A percentile compares a stretch with the other conserved stretches of the same genome.
phyloP scores from a whole-genome alignment of 2,113 vertebrate genomes.

The Crotalus helleri region DNA sequence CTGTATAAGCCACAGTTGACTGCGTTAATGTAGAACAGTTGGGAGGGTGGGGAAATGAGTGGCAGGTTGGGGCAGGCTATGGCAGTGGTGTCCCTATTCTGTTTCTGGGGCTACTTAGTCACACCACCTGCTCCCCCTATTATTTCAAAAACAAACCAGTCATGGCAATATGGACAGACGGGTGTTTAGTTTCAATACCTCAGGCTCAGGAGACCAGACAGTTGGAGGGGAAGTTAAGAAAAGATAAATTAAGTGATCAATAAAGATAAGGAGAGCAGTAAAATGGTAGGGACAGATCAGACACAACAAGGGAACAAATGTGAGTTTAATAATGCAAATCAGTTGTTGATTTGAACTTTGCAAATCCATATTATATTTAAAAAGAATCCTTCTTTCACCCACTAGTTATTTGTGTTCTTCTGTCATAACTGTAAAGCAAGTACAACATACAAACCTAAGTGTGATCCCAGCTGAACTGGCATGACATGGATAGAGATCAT shows the following conservation, averaged over 20 bases:
- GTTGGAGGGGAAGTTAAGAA: constrained; percentile 76
- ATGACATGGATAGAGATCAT: background rate
- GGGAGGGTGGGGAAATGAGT: constrained; percentile 88
- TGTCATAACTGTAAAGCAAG: constrained; percentile 20
- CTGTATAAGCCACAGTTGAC: constrained; percentile 84
- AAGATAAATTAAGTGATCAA: constrained; percentile 90
- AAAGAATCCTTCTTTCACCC: constrained; percentile 39
- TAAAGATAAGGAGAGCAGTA: constrained; percentile 79
- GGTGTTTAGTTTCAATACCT: constrained; percentile 72
- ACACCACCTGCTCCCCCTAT: constrained; percentile 98
- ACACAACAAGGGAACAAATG: constrained; percentile 61
- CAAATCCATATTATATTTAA: constrained; percentile 40
- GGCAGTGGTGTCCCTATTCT: constrained; percentile 83
- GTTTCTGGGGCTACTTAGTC: constrained; percentile 87
- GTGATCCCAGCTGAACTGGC: background rate
- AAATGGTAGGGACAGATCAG: constrained; percentile 71
- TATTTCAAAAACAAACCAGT: constrained; percentile 82
- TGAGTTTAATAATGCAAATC: constrained; percentile 67
- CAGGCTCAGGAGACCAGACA: constrained; percentile 81
- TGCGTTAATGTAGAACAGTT: constrained; percentile 96
- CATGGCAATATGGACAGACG: constrained; percentile 87
- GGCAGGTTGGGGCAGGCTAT: constrained; percentile 84
- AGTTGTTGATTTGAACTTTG: constrained; percentile 58
- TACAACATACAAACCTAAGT: background rate
- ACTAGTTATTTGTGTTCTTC: constrained; percentile 32